Conservation (phyloP, 2,797 vertebrate species). For the Pseudocheirus occidentalis region DNA sequence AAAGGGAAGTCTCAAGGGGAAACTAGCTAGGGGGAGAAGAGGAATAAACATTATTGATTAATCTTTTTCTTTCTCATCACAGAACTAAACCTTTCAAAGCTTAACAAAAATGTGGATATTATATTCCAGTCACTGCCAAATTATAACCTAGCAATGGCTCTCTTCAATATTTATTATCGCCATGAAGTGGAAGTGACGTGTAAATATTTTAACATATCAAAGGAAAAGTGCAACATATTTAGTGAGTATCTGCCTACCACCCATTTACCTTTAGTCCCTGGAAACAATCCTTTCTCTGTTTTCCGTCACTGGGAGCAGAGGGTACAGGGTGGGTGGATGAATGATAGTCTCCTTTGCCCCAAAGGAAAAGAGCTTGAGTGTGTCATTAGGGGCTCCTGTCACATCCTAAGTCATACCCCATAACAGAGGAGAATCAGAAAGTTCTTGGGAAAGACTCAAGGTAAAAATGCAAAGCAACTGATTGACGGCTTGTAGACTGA, state of each 20-base stretch:
- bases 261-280: background rate
- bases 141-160: slow-evolving; percentile 94
- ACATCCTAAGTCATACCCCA: background rate
- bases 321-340: background rate
- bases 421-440: background rate
- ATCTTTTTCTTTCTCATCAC: slow-evolving; percentile 47
- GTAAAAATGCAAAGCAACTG: background rate
- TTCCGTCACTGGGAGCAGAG: background rate
- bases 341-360: background rate
- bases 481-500: background rate
- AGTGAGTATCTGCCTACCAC: slow-evolving; percentile 86
- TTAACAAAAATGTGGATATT: slow-evolving; percentile 89
- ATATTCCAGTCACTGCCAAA: slow-evolving; percentile 93
- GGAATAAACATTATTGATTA: too few species aligned
- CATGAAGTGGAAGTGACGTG: slow-evolving; percentile 92
- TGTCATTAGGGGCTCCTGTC: background rate
- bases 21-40: background rate
- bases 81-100: slow-evolving; percentile 88
- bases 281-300: background rate
- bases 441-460: background rate
- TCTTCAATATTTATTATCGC: slow-evolving; percentile 96
- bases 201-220: slow-evolving; percentile 79
- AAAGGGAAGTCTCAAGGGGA: background rate
- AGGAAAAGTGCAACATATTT: slow-evolving; percentile 83
- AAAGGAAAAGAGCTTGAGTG: background rate